These are phyloP conservation scores for Brachystomella parvula DNA, from an alignment of 1,140 invertebrate species.

Conservation along the genomic window DNA sequence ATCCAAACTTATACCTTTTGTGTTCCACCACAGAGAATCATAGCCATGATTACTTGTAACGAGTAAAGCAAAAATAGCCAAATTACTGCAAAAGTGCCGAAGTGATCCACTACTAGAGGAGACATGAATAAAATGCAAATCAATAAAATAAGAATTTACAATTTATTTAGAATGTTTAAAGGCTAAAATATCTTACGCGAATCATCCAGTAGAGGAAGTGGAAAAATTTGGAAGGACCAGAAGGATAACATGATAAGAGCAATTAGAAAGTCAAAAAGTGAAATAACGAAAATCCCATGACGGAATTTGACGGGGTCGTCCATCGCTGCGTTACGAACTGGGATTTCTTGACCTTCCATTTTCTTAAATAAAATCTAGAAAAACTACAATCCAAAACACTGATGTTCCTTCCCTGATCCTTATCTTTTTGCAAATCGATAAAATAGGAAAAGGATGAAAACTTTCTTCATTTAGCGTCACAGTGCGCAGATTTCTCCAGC, in stretches of 20 bases:
- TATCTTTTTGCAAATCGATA: too few species aligned
- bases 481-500: too few species aligned
- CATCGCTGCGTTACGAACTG: too few species aligned
- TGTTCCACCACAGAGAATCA: neutral
- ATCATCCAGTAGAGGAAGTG: neutral
- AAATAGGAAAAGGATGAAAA: too few species aligned
- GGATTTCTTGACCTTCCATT: too few species aligned
- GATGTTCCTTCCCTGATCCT: too few species aligned
- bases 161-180: neutral
- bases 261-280: neutral
- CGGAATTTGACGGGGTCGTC: conserved; percentile 3
- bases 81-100: neutral
- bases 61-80: conserved; percentile 2
- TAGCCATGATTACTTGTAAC: conserved; percentile 5
- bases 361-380: too few species aligned
- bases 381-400: too few species aligned
- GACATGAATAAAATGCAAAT: neutral
- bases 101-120: neutral
- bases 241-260: neutral
- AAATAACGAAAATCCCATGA: neutral
- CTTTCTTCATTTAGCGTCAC: too few species aligned
- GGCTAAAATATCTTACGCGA: neutral
- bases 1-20: conserved; percentile 5
- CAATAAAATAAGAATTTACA: neutral
- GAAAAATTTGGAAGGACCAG: neutral